Evolutionary conservation across 2,113 vertebrate species (phyloP).

Genomic region (Petrocephalus microphthalmus): DNA sequence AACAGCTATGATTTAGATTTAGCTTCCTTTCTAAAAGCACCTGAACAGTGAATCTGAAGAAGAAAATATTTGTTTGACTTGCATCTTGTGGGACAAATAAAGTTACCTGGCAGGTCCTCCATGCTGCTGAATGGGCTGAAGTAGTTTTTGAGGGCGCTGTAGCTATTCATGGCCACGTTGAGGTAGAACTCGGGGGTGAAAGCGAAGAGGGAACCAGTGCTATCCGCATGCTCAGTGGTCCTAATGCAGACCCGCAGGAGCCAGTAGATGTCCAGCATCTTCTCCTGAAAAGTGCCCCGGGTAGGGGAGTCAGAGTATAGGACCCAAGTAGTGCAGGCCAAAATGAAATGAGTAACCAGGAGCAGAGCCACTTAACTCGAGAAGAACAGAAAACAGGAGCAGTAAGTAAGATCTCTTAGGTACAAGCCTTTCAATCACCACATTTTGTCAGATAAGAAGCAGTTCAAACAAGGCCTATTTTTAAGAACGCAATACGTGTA

Average conservation of each 20-base stretch:
- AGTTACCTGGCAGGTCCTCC: conserved; percentile 87
- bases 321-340: not conserved
- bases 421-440: not conserved
- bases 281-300: conserved; percentile 67
- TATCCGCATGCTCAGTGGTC: conserved; percentile 82
- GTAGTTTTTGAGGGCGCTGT: conserved; percentile 97
- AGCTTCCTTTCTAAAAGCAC: not conserved
- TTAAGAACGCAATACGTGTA: not conserved
- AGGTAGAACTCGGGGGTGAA: conserved; percentile 96
- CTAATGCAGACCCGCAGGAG: conserved; percentile 82
- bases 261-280: conserved; percentile 97
- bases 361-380: not conserved
- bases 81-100: not conserved
- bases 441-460: not conserved
- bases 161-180: conserved; percentile 94
- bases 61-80: not conserved
- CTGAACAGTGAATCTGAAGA: not conserved
- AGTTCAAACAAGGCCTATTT: not conserved
- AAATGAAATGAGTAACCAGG: not conserved
- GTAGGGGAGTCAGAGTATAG: not conserved
- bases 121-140: conserved; percentile 89
- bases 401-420: not conserved
- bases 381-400: not conserved
- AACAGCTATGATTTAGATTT: not conserved
- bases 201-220: conserved; percentile 77